A percentile compares a stretch with the other conserved stretches of the same genome.
phyloP scores from a whole-genome alignment of 1,140 invertebrate species.

The Bombus sibiricus region DNA sequence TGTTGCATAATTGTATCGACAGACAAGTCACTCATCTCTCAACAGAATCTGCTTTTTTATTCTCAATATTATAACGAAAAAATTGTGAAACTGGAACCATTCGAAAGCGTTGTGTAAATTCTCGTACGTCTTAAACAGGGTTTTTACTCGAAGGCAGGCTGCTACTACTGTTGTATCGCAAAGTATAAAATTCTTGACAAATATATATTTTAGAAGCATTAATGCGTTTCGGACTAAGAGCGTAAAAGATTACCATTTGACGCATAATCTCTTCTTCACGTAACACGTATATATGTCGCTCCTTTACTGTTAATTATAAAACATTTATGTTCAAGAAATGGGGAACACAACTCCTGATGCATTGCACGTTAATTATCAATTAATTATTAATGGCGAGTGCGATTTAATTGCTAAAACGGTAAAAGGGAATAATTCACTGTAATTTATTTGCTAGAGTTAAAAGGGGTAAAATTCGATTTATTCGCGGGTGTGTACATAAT shows the following conservation, averaged over 20 bases:
- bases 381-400: not conserved
- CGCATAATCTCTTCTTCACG: too few species aligned
- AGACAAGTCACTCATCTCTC: too few species aligned
- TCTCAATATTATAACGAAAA: not conserved
- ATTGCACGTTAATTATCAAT: too few species aligned
- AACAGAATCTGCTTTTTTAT: too few species aligned
- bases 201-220: not conserved
- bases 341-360: not conserved
- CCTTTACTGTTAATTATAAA: not conserved
- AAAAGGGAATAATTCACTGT: not conserved
- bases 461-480: not conserved
- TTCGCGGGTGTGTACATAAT: not conserved
- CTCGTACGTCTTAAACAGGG: not conserved
- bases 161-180: not conserved
- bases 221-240: too few species aligned
- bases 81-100: too few species aligned
- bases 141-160: not conserved
- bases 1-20: too few species aligned
- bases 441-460: not conserved
- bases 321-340: not conserved
- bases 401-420: not conserved
- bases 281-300: not conserved
- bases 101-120: too few species aligned
- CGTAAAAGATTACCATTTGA: too few species aligned
- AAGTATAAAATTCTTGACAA: not conserved